Evolutionary conservation across 2,888 invertebrate species (phyloP).

Genomic region (Volucella bombylans): DNA sequence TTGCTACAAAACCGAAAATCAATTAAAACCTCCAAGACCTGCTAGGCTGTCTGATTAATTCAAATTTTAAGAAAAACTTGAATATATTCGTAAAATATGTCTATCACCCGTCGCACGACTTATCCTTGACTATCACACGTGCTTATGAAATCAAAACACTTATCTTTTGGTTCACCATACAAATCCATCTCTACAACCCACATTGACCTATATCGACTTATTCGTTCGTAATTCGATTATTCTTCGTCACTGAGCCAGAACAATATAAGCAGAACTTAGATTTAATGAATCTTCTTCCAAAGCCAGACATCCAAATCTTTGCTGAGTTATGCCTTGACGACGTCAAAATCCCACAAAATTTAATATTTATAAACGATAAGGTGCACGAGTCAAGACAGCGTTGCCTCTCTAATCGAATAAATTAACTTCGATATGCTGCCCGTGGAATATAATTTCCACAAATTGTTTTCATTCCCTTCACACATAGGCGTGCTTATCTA

Average conservation of each 20-base stretch:
- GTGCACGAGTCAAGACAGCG: conserved; percentile 2
- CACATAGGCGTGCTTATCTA: not conserved
- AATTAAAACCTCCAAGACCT: no score
- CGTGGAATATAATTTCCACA: conserved; percentile 25
- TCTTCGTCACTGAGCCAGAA: not conserved
- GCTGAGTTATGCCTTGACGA: no score
- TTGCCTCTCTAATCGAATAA: conserved; percentile 40
- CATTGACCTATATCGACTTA: no score
- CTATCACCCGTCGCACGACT: no score
- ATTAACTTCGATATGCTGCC: conserved; percentile 46
- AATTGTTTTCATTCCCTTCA: conserved; percentile 14
- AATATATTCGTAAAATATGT: no score
- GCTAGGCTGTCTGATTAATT: no score
- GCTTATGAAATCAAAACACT: no score
- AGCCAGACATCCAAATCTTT: not conserved
- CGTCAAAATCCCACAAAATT: not conserved
- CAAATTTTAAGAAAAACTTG: no score
- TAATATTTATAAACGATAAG: conserved; percentile 14
- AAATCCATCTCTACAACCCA: no score
- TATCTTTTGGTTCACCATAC: no score
- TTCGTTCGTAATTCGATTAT: not conserved
- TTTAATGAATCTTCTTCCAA: conserved; percentile 13
- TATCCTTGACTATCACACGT: no score
- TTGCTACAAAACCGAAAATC: no score
- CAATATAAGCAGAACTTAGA: not conserved